Evolutionary conservation across 2,113 vertebrate species (phyloP).

Genomic region (Neodon shergylaensis): DNA sequence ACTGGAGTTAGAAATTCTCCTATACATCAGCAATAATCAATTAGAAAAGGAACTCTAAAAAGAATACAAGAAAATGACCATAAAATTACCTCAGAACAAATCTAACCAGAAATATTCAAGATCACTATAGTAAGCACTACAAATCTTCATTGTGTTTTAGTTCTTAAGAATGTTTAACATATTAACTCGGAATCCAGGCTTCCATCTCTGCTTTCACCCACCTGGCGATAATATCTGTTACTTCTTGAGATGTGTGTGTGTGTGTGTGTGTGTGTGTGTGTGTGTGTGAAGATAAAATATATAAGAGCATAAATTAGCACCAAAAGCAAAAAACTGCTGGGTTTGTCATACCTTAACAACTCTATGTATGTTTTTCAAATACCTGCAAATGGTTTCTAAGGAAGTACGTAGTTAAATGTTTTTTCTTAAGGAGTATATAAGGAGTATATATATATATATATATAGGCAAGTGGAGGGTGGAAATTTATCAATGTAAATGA

Average conservation of each 20-base stretch:
- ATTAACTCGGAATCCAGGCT: background rate
- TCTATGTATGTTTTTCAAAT: constrained; percentile 14
- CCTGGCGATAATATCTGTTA: background rate
- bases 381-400: constrained; percentile 52
- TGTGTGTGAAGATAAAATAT: background rate
- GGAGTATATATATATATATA: too few species aligned
- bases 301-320: constrained; percentile 53
- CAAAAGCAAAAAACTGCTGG: background rate
- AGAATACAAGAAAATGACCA: background rate
- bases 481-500: constrained; percentile 51
- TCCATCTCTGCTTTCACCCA: background rate
- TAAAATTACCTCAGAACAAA: background rate
- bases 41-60: background rate
- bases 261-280: background rate
- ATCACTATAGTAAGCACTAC: background rate
- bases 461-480: background rate
- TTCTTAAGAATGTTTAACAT: background rate
- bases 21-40: background rate
- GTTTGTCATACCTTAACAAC: constrained; percentile 37
- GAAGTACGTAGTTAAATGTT: constrained; percentile 10
- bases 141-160: background rate
- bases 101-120: constrained; percentile 28
- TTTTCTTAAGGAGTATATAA: constrained; percentile 11
- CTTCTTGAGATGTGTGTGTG: background rate
- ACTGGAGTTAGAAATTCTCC: background rate